phyloP scores from a whole-genome alignment of 2,113 vertebrate species.

The Bubalus kerabau region DNA sequence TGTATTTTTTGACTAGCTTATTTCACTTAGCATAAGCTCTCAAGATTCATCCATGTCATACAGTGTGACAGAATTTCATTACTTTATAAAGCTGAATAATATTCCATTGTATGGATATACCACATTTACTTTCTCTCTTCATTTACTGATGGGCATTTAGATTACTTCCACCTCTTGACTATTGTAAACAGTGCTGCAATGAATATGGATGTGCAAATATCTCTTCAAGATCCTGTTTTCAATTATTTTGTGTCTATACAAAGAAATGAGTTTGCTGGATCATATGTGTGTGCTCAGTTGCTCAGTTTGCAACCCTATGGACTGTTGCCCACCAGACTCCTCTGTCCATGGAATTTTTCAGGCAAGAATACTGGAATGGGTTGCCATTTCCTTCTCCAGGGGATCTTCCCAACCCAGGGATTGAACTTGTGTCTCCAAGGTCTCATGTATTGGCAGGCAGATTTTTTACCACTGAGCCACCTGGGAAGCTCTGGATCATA shows the following conservation, averaged over 20 bases:
- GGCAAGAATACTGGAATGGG: not conserved
- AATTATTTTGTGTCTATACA: not conserved
- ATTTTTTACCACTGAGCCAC: not conserved
- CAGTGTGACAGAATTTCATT: not conserved
- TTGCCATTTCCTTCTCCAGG: not conserved
- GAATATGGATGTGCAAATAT: not conserved
- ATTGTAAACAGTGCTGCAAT: not conserved
- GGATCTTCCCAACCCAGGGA: not conserved
- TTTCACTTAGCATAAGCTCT: not conserved
- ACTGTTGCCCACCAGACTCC: not conserved
- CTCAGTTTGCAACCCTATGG: not conserved
- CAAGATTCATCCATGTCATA: not conserved
- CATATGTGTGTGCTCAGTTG: not conserved
- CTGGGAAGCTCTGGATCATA: not conserved
- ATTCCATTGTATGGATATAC: not conserved
- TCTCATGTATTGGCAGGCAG: not conserved
- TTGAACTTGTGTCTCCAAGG: not conserved
- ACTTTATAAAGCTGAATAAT: not conserved
- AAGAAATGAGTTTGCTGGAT: not conserved
- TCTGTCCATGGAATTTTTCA: not conserved
- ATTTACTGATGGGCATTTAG: not conserved
- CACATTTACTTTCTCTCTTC: not conserved
- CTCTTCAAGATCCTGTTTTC: not conserved
- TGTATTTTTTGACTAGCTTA: not conserved
- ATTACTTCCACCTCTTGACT: not conserved